Evolutionary conservation across 2,113 vertebrate species (phyloP), one percentile per base, ranked within the genome.

Genomic region (Urocynchramus pylzowi): DNA sequence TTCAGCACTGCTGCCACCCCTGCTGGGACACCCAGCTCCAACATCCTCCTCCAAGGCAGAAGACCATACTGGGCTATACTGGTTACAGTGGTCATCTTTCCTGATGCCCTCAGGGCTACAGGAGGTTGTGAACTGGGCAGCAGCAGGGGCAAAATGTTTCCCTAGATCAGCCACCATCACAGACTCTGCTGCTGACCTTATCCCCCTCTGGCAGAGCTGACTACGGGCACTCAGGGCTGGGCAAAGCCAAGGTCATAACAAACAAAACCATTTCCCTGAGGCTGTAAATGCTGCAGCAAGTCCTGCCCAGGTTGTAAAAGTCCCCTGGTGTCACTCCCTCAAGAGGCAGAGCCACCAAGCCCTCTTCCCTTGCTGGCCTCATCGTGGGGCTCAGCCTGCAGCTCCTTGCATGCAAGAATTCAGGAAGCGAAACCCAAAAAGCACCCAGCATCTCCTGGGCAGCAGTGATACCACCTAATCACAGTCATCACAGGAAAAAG

Each of bases 101-200:
- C 7, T 0, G 0, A 1, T 33, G 27, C 42, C 39, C 15, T 74
- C 0, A 0, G 30, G 16, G 45, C 79, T 78, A 76, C 65, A 45
- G 44, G 28, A 59, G 30, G 13, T 27, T 64, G 35, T 37, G 52
- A 71, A 54, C 52, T 86, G 87, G 67, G 67, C 37, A 47, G 68
- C 56, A 31, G 13, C 18, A 3, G 4, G 3, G 16, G 13, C 33
- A 56, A 31, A 68, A 47, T 0, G 0, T 42, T 84, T n/a, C 52
- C 28, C 49, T 56, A 23, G 47, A 41, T 37, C 56, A 75, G 18
- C 61, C 39, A 74, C 52, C 37, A 70, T 37, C 11, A 1, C 20
- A 73, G 37, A 28, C 33, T 37, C 54, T 87, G 88, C 75, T 2
- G 0, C 21, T 65, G 52, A 53, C 31, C 83, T 35, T 26, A 10